Evolutionary conservation across 2,888 invertebrate species (phyloP).

Genomic region (Leucophora obtusa): DNA sequence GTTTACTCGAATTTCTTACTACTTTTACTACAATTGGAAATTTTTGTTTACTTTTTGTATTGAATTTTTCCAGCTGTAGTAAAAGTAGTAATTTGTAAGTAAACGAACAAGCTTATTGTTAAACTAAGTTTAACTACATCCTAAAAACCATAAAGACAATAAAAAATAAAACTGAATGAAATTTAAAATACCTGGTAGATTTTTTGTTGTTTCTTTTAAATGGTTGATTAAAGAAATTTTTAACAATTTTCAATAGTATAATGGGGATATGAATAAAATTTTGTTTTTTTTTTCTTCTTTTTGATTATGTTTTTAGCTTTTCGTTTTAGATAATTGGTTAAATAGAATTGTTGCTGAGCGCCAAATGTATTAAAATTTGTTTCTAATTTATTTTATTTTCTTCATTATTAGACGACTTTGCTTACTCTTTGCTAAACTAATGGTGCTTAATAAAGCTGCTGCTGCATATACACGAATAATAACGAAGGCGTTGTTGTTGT

Average conservation of each 20-base stretch:
- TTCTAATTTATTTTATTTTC: slow-evolving; percentile 30
- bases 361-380: slow-evolving; percentile 37
- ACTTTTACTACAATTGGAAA: no score
- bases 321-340: slow-evolving; percentile 26
- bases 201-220: background rate
- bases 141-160: no score
- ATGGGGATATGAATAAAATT: background rate
- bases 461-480: slow-evolving; percentile 47
- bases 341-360: slow-evolving; percentile 56
- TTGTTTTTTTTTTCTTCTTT: no score
- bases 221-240: background rate
- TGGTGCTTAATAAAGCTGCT: slow-evolving; percentile 37
- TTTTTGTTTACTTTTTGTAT: no score
- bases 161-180: no score
- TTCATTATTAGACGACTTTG: slow-evolving; percentile 6
- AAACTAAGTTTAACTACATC: no score
- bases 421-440: slow-evolving; percentile 35
- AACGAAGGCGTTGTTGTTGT: slow-evolving; percentile 44
- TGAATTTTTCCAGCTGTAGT: no score
- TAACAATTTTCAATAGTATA: background rate
- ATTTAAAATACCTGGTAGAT: background rate
- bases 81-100: no score
- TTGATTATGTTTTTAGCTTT: slow-evolving; percentile 15
- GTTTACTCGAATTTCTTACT: no score
- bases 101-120: no score